phyloP scores from a whole-genome alignment of 1,140 invertebrate species.

The Habropoda laboriosa region DNA sequence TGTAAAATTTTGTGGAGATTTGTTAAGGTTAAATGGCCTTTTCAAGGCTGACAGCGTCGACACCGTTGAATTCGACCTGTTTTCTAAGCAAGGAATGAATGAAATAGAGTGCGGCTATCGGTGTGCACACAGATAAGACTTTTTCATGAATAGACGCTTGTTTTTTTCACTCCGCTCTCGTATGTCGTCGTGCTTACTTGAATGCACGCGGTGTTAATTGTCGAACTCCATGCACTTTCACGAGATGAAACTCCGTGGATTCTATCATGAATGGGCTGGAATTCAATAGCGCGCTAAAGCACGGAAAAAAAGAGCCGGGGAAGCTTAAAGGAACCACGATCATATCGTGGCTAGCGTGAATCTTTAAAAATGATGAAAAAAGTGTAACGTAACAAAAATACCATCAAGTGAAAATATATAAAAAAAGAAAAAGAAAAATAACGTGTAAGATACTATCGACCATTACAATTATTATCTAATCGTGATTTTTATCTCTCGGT shows the following conservation, averaged over 20 bases:
- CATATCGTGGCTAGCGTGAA: neutral
- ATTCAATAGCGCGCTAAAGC: neutral
- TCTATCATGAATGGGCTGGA: neutral
- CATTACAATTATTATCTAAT: neutral
- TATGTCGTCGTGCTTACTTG: neutral
- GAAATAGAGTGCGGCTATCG: neutral
- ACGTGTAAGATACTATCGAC: neutral
- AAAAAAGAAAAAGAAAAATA: neutral
- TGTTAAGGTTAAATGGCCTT: neutral
- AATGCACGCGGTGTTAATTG: slow-evolving; percentile 25
- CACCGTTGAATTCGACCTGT: neutral
- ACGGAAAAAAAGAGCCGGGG: neutral
- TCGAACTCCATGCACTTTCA: neutral
- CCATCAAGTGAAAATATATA: neutral
- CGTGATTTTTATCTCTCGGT: neutral
- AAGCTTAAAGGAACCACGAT: neutral
- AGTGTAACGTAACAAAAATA: neutral
- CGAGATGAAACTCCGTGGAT: neutral
- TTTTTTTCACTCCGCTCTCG: neutral
- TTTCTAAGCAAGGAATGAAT: neutral
- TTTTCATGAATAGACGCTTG: slow-evolving; percentile 20
- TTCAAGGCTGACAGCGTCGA: neutral
- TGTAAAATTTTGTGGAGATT: too few relatives aligned
- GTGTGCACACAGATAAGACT: neutral
- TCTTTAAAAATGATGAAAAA: neutral